Evolutionary conservation across 2,113 vertebrate genomes (phyloP).

Genomic region (Macaca mulatta): DNA sequence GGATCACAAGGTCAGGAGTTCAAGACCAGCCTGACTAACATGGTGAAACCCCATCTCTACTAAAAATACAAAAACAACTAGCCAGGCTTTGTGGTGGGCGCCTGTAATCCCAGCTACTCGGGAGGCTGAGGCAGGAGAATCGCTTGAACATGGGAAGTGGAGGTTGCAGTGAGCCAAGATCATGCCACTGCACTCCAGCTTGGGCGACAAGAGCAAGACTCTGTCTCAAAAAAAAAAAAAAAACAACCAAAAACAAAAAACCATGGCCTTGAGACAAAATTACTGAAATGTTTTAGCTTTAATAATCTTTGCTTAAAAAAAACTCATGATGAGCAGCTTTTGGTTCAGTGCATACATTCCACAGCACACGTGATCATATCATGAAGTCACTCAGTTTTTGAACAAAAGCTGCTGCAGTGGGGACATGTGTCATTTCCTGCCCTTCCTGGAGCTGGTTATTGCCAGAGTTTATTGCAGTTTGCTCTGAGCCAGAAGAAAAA

Average conservation of each 20-base stretch:
- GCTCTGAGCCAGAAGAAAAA: neutral
- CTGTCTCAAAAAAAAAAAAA: no score
- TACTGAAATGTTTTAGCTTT: neutral
- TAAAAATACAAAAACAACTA: no score
- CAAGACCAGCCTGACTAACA: no score
- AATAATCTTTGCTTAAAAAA: neutral
- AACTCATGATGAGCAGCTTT: neutral
- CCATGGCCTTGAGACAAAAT: neutral
- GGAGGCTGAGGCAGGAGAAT: no score
- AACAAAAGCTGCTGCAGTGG: conserved; percentile 65
- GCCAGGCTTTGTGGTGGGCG: no score
- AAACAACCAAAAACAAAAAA: no score
- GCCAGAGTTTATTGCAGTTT: neutral
- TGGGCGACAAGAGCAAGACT: no score
- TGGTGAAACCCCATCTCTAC: no score
- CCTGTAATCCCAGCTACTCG: no score
- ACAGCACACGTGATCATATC: neutral
- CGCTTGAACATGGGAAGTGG: no score
- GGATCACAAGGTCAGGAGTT: no score
- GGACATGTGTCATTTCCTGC: conserved; percentile 60
- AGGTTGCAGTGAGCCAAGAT: neutral
- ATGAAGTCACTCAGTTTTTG: conserved; percentile 33
- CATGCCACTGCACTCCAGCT: no score
- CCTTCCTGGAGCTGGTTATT: conserved; percentile 20
- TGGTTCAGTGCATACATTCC: neutral